These are phyloP conservation scores for Trachemys scripta DNA, from an alignment of 2,113 vertebrate species.

Conservation along the genomic window DNA sequence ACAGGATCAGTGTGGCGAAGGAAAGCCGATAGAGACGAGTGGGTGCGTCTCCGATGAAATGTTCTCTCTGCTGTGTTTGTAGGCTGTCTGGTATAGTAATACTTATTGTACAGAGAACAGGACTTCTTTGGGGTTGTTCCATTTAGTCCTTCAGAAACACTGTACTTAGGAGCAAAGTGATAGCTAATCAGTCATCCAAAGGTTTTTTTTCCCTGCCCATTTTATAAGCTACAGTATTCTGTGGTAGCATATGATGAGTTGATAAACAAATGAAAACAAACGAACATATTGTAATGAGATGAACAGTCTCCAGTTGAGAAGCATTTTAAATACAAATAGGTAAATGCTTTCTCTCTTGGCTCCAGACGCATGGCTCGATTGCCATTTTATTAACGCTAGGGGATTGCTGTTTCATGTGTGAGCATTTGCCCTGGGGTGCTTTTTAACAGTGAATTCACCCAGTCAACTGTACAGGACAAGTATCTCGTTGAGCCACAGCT, in stretches of 20 bases:
- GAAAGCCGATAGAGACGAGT: not conserved
- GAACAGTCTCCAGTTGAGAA: not conserved
- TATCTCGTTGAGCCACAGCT: not conserved
- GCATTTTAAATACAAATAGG: not conserved
- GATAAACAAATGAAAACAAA: not conserved
- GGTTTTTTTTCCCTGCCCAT: not conserved
- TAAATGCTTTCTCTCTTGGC: not conserved
- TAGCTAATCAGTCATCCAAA: not conserved
- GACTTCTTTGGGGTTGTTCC: not conserved
- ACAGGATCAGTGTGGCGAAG: not conserved
- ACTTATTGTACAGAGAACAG: not conserved
- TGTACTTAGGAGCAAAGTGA: not conserved
- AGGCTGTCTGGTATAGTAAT: not conserved
- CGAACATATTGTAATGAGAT: not conserved
- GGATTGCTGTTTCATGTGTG: not conserved
- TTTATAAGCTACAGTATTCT: not conserved
- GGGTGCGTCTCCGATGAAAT: not conserved
- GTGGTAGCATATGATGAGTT: not conserved
- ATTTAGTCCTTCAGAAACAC: not conserved
- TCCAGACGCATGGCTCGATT: not conserved
- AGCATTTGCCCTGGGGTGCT: not conserved
- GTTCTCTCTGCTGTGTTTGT: not conserved
- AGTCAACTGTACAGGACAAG: not conserved
- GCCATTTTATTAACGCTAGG: not conserved
- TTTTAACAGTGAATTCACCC: slow-evolving; percentile 6